A percentile compares a stretch with the other conserved stretches of the same genome.
Conservation (phyloP, 2,797 vertebrate species). For the Gymnodraco acuticeps region DNA sequence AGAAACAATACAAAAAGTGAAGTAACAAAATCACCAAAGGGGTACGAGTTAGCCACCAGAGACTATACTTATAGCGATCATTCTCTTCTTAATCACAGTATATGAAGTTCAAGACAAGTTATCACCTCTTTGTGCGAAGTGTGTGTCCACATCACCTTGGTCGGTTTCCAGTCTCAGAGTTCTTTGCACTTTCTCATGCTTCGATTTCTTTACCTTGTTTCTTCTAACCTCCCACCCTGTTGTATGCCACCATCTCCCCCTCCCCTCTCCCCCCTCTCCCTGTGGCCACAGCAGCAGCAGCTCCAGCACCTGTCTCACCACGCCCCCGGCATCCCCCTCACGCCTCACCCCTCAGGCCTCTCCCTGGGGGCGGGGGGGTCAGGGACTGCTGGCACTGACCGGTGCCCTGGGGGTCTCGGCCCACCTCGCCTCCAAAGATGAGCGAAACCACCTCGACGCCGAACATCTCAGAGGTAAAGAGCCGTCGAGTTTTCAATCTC, state of each 20-base stretch:
- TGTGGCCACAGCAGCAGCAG: conserved; percentile 93
- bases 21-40: no score
- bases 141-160: no score
- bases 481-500: no score
- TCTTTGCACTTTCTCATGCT: conserved; percentile 11
- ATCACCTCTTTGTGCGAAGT: no score
- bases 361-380: conserved; percentile 80
- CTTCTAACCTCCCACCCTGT: conserved; percentile 48
- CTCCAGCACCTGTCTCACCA: conserved; percentile 96
- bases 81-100: no score
- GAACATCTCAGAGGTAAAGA: conserved; percentile 87
- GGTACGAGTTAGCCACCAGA: no score
- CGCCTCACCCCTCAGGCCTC: conserved; percentile 88
- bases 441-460: conserved; percentile 85
- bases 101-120: no score
- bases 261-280: conserved; percentile 46
- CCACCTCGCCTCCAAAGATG: conserved; percentile 88
- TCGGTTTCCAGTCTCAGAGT: not conserved
- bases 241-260: conserved; percentile 12
- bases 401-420: conserved; percentile 86
- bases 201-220: conserved; percentile 7
- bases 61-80: no score
- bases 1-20: no score
- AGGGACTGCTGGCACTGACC: conserved; percentile 89
- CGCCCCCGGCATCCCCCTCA: conserved; percentile 87